Conservation (phyloP, 2,797 vertebrate species). For the Manis pentadactyla region DNA sequence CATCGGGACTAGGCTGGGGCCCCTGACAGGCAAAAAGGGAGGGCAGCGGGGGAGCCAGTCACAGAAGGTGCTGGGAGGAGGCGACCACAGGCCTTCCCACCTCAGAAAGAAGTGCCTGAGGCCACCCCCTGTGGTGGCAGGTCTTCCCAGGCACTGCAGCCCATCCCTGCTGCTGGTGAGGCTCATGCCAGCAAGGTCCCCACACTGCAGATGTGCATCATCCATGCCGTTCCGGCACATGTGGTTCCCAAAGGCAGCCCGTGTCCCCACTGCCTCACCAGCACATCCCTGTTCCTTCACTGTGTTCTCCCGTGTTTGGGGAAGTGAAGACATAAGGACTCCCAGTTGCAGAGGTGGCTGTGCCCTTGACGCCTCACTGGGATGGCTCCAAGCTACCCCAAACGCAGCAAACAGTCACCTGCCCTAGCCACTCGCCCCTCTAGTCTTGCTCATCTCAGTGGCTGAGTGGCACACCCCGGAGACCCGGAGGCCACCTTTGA, state of each 20-base stretch:
- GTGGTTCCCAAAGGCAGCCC: background rate
- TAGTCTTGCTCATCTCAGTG: background rate
- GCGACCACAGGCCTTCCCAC: background rate
- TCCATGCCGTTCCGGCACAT: background rate
- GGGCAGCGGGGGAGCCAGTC: background rate
- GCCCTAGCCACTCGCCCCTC: background rate
- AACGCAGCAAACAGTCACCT: background rate
- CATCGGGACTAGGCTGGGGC: background rate
- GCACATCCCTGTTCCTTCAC: background rate
- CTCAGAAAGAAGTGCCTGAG: background rate
- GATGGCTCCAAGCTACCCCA: background rate
- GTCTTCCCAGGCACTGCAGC: background rate
- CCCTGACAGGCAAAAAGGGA: background rate
- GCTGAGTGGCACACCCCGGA: background rate
- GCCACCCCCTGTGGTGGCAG: background rate
- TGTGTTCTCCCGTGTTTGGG: background rate
- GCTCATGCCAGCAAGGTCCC: background rate
- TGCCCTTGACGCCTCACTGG: background rate
- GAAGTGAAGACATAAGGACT: background rate
- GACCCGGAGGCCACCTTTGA: background rate
- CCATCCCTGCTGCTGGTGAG: background rate
- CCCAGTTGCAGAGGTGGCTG: background rate
- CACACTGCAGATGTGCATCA: rapidly evolving
- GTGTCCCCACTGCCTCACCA: background rate
- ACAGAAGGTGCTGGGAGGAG: background rate